phyloP scores from a whole-genome alignment of 2,113 vertebrate genomes.

The Sula dactylatra region DNA sequence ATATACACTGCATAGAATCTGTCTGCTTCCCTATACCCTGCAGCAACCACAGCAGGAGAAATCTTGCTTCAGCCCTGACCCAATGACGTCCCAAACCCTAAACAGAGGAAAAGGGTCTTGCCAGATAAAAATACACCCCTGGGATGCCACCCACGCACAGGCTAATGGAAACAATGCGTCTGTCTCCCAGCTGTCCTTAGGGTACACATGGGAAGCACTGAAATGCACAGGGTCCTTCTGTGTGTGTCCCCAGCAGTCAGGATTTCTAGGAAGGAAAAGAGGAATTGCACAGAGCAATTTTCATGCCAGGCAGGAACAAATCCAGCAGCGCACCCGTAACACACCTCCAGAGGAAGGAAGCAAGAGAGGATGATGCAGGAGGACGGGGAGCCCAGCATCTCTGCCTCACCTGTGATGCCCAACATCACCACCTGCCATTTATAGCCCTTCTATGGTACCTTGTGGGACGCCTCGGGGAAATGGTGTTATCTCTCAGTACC shows the following conservation, averaged over 20 bases:
- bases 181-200: not conserved
- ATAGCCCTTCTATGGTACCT: not conserved
- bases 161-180: not conserved
- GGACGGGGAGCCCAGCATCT: not conserved
- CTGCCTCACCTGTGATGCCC: not conserved
- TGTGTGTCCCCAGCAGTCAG: not conserved
- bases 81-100: not conserved
- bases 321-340: fast-evolving
- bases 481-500: not conserved
- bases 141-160: slow-evolving; percentile 16
- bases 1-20: fast-evolving
- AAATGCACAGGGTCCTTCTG: not conserved
- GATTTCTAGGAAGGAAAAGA: too few relatives aligned
- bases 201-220: not conserved
- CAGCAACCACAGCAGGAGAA: not conserved
- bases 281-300: not conserved
- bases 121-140: not conserved
- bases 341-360: not conserved
- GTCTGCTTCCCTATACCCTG: not conserved
- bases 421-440: not conserved
- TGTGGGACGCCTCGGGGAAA: not conserved
- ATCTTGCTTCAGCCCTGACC: not conserved
- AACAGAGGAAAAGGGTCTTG: not conserved
- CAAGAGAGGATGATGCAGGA: not conserved
- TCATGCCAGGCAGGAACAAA: not conserved